Evolutionary conservation across 1,140 invertebrate genomes (phyloP).

Genomic region (Conus ventricosus): DNA sequence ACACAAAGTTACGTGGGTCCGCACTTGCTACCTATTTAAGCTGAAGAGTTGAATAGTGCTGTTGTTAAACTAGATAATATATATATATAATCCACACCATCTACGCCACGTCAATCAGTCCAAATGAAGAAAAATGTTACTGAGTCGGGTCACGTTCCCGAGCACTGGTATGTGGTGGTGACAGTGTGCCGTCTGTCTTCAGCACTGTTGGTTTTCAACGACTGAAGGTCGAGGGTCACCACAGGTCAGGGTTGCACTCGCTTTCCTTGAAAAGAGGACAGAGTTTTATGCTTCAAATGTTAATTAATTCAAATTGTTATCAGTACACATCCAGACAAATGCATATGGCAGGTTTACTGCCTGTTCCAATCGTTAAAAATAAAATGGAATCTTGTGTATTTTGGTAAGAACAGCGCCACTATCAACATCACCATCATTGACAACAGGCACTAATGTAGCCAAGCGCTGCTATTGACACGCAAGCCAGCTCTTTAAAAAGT

Average conservation of each 20-base stretch:
- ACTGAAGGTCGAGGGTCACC: conserved; percentile 26
- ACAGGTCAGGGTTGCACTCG: conserved; percentile 29
- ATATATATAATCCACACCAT: not conserved
- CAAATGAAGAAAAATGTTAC: not conserved
- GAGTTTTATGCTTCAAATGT: not conserved
- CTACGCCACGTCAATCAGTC: not conserved
- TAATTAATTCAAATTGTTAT: no score
- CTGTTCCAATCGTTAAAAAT: no score
- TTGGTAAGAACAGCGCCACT: no score
- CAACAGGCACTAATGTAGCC: no score
- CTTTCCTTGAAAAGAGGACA: not conserved
- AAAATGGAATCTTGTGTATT: no score
- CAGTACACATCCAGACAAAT: no score
- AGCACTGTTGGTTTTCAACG: not conserved
- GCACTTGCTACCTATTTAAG: not conserved
- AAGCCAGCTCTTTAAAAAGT: no score
- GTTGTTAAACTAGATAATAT: not conserved
- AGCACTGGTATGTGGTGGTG: not conserved
- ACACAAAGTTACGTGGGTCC: not conserved
- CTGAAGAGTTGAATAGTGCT: not conserved
- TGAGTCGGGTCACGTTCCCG: not conserved
- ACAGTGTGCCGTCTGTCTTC: not conserved
- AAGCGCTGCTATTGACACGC: no score
- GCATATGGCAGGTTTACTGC: no score
- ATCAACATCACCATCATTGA: no score